Base-by-base conservation (phyloP, 23 tunicate genomes). In the Aplidium turbinatum region DNA sequence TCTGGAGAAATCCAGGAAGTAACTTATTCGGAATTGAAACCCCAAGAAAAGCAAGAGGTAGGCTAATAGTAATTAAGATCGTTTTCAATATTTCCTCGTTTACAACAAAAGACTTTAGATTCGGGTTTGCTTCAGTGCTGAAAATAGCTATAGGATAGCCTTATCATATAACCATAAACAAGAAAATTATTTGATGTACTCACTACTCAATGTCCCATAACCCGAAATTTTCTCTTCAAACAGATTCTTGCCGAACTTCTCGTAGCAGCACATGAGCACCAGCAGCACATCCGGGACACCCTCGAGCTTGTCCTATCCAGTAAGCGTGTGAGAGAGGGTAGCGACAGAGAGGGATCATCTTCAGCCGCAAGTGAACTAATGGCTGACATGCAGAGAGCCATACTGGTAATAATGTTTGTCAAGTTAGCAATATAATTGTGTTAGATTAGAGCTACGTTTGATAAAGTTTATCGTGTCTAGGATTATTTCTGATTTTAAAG, bases 21-120 rank as follows among this genome's bases (percentile, higher is more conserved):
- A 5, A 78, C 77, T 11, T 89, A 89, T 58, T 31, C 81, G 20
- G 89, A 89, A 54, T 58, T 89, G 74, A 82, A 82, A 39, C 96
- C 87, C 28, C 85, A 89, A 40, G 96, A 89, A 77, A 89, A 89
- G 50, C 80, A 89, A 63, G 85, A 89, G 79, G 96, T 89, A 50
- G 35, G 58, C 13, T 45, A 21, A n/a, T 0, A 9, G 9, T 19
- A 63, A 22, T 63, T 29, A 30, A 29, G 28, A 48, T 63, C 16
- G 13, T 32, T 30, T 13, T 56, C 16, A 0, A 21, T 19, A 57
- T 57, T 21, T 26, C 0, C 11, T 42, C 50, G 16, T 42, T 11
- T 42, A 42, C 16, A 42, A 42, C 50, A 42, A 16, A n/a, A n/a
- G n/a, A n/a, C n/a, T n/a, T n/a, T n/a, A n/a, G n/a, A n/a, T n/a